Base-by-base conservation (phyloP, 2,113 vertebrate genomes). In the Prietella phreatophila region DNA sequence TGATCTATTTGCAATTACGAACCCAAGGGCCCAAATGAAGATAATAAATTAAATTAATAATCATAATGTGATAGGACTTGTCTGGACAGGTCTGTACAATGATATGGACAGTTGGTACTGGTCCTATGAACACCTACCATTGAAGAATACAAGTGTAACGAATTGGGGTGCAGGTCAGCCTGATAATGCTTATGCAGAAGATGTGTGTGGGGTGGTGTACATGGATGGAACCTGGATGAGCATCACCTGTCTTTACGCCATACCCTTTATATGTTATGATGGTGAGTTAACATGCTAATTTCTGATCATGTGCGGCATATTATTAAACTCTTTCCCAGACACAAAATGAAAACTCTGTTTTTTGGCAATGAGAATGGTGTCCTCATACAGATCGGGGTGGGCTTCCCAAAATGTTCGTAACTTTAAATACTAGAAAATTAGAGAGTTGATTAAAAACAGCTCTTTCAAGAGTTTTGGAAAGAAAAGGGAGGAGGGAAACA, bases 21-120 rank as follows among this genome's bases (percentile, higher is more conserved):
- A 20, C 36, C 39, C 0, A 22, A 30, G 2, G 36, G 65, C 71
- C 65, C 20, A 69, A 53, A 19, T 6, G 9, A 33, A 25, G 50
- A 15, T 84, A 33, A 55, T 4, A 13, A 13, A 55, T 15, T 47
- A 33, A 71, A 1, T 9, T 5, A 13, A 20, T 2, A 69, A 1
- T 0, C 1, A 7, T n/a, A 58, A 36, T 33, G 1, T 3, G 0
- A 2, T 10, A 0, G 5, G 0, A 0, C 0, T 7, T 4, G 55
- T 56, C 0, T 87, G 86, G 83, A 79, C 78, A 13, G 88, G 86
- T 11, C 79, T 87, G 65, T 61, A 56, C 55, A 36, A 55, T 36
- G 65, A 85, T 55, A 8, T 73, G 9, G 50, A 85, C 4, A 88
- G 14, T 58, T 91, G 90, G 86, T 67, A 85, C n/a, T 91, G 88